phyloP scores from a whole-genome alignment of 1,140 invertebrate genomes.

The Xylocopa sonorina region DNA sequence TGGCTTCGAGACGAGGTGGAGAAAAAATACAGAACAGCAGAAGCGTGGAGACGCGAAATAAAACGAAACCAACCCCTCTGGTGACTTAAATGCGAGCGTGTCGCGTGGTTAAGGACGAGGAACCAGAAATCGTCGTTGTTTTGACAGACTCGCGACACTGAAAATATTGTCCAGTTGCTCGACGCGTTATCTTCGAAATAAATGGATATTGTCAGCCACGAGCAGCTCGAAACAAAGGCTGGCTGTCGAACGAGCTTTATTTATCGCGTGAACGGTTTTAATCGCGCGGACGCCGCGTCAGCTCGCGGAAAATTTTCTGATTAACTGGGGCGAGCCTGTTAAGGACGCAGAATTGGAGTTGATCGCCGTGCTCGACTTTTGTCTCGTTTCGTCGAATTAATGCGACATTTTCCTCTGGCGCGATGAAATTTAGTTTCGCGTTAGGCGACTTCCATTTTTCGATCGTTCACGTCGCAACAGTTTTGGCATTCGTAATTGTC shows the following conservation, averaged over 20 bases:
- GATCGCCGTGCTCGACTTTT: too few relatives aligned
- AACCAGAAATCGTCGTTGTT: not conserved
- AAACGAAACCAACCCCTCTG: constrained; percentile 9
- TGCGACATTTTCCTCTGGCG: too few relatives aligned
- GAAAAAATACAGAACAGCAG: too few relatives aligned
- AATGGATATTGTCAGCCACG: constrained; percentile 6
- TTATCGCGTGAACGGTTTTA: constrained; percentile 22
- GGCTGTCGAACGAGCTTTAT: constrained; percentile 9
- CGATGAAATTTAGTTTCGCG: too few relatives aligned
- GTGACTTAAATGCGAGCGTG: constrained; percentile 21
- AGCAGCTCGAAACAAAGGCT: constrained; percentile 1
- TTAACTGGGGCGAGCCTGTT: not conserved
- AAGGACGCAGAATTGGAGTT: not conserved
- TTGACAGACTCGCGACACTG: not conserved
- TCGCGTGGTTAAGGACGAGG: constrained; percentile 34
- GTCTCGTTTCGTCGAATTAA: too few relatives aligned
- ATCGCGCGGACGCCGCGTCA: not conserved
- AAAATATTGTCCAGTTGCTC: constrained; percentile 9
- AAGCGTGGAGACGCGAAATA: not conserved
- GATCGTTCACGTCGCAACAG: too few relatives aligned
- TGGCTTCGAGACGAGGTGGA: not conserved
- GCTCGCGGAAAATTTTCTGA: constrained; percentile 8
- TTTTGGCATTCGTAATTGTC: too few relatives aligned
- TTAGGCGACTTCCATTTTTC: too few relatives aligned
- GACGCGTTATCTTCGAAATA: constrained; percentile 27